Evolutionary conservation across 2,888 invertebrate species (phyloP), one percentile per base, ranked within the genome.

Genomic region (Tenthredo notha): DNA sequence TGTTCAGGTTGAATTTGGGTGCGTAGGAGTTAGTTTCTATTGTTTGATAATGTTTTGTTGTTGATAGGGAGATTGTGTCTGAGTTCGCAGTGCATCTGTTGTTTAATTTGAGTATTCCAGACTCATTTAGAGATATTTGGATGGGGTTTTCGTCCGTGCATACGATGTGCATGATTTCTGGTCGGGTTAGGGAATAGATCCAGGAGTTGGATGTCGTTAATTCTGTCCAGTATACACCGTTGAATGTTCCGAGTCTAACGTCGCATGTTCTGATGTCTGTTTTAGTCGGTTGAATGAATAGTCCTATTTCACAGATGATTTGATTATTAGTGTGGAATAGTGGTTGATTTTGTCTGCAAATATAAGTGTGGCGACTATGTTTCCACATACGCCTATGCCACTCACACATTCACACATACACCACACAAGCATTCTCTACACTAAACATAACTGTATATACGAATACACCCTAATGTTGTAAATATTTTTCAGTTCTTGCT

Each of bases 261-360:
- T 67, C 67, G 15, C 67, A 67, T 67, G 67, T 33, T 10, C 9
- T 67, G 5, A 67, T 67, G 18, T 67, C 33, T 15, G 33, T 67
- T 12, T n/a, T 12, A 9, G 67, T 33, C 3, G 67, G 67, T 3
- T 67, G 12, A 9, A 67, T 29, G 18, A 67, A 33, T 29, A 67
- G 12, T 67, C 29, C 67, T 29, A 67, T 33, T 12, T 67, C 67
- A 18, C 67, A 67, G 33, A 67, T 67, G 12, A 67, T 33, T 9
- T 67, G 67, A 2, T 67, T 33, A 10, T 18, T 67, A 12, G 67
- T 67, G 29, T 33, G 67, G 29, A 67, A 67, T 18, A 67, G 18
- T 67, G 67, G 72, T 72, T 72, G 43, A 5, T 72, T 72, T n/a
- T 72, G 72, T 40, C 25, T 72, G 21, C 72, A 72, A 10, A 72